phyloP scores from a whole-genome alignment of 2,888 invertebrate genomes.

The Oligia strigilis region DNA sequence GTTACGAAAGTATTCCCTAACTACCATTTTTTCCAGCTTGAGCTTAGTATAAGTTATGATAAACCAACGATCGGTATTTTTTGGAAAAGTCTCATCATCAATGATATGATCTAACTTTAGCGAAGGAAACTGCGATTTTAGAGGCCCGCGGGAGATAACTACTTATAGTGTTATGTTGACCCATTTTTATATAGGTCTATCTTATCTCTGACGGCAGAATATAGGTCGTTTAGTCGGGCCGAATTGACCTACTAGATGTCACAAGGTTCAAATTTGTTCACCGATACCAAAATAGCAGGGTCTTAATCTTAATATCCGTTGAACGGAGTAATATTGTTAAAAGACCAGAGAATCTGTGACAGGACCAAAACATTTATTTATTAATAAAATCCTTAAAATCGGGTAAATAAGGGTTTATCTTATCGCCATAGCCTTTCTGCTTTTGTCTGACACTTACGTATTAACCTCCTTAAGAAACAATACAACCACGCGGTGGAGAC shows the following conservation, averaged over 20 bases:
- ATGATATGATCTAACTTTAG: neutral
- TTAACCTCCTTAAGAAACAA: constrained; percentile 78
- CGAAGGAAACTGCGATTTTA: neutral
- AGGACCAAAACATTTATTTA: neutral
- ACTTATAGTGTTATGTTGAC: neutral
- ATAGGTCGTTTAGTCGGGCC: constrained; percentile 13
- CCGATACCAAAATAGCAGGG: constrained; percentile 10
- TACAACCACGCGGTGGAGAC: constrained; percentile 71
- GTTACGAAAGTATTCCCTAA: neutral
- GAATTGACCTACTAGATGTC: neutral
- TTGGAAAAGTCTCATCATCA: neutral
- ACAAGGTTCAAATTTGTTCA: constrained; percentile 15
- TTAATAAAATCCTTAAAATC: neutral
- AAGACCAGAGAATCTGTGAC: neutral
- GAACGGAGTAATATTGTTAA: neutral
- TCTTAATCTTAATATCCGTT: neutral
- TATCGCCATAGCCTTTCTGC: neutral
- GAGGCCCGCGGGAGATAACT: too few species aligned
- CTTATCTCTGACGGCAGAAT: neutral
- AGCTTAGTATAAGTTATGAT: neutral
- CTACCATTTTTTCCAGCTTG: neutral
- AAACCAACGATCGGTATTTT: neutral
- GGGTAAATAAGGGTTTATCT: neutral
- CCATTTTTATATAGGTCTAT: neutral
- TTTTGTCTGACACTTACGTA: constrained; percentile 1